Evolutionary conservation across 2,888 invertebrate species (phyloP).

Genomic region (Synanthedon tipuliformis): DNA sequence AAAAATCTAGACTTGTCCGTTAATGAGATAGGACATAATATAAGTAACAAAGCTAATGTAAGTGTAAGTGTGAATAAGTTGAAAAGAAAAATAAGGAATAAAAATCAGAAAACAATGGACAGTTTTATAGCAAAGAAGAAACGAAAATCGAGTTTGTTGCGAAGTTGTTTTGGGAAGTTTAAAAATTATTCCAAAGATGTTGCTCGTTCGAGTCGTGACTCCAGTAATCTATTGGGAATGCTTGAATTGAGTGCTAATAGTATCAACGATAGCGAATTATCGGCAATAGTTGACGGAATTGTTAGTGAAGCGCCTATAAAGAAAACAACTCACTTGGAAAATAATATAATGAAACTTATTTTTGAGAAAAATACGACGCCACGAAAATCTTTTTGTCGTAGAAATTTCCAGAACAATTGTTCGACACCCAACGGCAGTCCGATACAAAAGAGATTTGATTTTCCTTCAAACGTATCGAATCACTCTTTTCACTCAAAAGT

Average conservation of each 20-base stretch:
- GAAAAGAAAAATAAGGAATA: conserved; percentile 47
- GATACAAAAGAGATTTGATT: conserved; percentile 15
- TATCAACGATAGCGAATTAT: conserved; percentile 34
- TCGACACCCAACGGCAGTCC: conserved; percentile 53
- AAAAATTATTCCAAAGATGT: conserved; percentile 9
- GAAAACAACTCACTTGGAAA: conserved; percentile 41
- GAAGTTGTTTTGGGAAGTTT: conserved; percentile 22
- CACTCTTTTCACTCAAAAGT: conserved; percentile 23
- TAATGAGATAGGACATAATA: conserved; percentile 20
- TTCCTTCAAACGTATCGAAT: conserved; percentile 19
- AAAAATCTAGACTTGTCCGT: conserved; percentile 22
- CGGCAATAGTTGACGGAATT: conserved; percentile 50
- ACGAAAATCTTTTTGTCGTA: conserved; percentile 22
- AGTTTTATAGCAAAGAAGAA: conserved; percentile 47
- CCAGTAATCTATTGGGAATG: conserved; percentile 26
- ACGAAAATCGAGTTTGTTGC: conserved; percentile 27
- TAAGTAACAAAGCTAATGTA: conserved; percentile 34
- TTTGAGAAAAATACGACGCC: conserved; percentile 38
- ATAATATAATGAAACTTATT: conserved; percentile 41
- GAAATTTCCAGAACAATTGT: conserved; percentile 35
- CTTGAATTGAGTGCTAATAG: conserved; percentile 27
- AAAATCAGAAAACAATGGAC: conserved; percentile 46
- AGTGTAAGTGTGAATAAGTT: conserved; percentile 48
- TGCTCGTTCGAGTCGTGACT: conserved; percentile 3
- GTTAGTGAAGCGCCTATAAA: conserved; percentile 28